phyloP scores from a whole-genome alignment of 2,797 vertebrate species.

The Hippocampus kuda region DNA sequence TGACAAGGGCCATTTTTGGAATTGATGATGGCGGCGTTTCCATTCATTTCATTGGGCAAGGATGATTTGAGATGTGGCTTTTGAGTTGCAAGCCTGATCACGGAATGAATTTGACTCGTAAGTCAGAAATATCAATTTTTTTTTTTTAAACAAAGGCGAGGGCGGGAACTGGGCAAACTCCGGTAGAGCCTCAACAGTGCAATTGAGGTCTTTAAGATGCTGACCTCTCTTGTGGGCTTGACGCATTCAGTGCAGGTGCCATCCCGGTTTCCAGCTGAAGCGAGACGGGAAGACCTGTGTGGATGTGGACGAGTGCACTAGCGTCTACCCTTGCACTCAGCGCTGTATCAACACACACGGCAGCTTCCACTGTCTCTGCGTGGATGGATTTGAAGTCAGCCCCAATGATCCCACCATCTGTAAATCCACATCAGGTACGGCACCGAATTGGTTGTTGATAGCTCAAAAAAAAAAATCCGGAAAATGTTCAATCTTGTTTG shows the following conservation, averaged over 20 bases:
- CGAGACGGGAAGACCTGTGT: slow-evolving; percentile 88
- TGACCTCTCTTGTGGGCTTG: not conserved
- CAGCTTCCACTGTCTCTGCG: slow-evolving; percentile 89
- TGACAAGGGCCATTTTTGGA: too few species aligned
- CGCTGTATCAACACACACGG: slow-evolving; percentile 89
- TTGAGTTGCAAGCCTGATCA: not conserved
- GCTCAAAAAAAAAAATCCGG: too few species aligned
- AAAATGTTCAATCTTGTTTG: slow-evolving; percentile 1
- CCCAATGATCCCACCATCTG: slow-evolving; percentile 81
- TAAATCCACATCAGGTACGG: slow-evolving; percentile 82
- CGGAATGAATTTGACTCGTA: not conserved
- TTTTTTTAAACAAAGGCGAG: too few species aligned
- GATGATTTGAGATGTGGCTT: not conserved
- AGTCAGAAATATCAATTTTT: not conserved
- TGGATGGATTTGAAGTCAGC: slow-evolving; percentile 79
- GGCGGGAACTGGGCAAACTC: not conserved
- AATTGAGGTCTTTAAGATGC: not conserved
- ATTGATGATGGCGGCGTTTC: too few species aligned
- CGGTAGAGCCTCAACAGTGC: not conserved
- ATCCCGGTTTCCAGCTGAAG: slow-evolving; percentile 87
- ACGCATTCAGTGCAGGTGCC: slow-evolving; percentile 81
- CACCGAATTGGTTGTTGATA: not conserved
- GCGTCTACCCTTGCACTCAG: slow-evolving; percentile 92
- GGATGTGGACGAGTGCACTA: slow-evolving; percentile 88
- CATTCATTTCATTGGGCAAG: not conserved